Conservation (phyloP, 2,888 invertebrate species). For the Drosophila ustulata region DNA sequence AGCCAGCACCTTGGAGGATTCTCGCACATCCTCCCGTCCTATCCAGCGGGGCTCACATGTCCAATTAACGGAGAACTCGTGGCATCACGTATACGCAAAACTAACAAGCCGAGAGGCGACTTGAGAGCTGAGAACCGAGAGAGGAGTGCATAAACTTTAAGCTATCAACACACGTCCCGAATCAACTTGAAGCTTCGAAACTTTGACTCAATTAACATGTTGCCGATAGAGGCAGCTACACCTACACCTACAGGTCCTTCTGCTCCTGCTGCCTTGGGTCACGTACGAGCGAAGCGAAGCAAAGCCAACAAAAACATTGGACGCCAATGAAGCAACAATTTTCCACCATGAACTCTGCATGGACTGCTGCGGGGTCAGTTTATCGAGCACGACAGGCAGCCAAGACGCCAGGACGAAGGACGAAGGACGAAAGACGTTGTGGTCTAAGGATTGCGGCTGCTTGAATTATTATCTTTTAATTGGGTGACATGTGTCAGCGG, state of each 20-base stretch:
- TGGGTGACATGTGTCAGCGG: conserved; percentile 75
- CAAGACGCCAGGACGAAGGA: conserved; percentile 12
- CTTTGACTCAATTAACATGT: conserved; percentile 77
- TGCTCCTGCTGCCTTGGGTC: conserved; percentile 36
- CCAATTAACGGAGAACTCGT: conserved; percentile 61
- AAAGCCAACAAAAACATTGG: conserved; percentile 46
- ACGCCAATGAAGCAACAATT: conserved; percentile 63
- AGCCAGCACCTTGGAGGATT: conserved; percentile 32
- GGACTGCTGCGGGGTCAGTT: conserved; percentile 32
- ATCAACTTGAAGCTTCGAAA: conserved; percentile 41
- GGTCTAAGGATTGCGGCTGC: conserved; percentile 40
- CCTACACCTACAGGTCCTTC: conserved; percentile 5
- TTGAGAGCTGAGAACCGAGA: not conserved
- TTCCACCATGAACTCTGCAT: conserved; percentile 50
- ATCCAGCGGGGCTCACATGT: conserved; percentile 55
- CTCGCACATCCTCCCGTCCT: conserved; percentile 8
- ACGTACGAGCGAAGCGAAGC: conserved; percentile 44
- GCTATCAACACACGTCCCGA: conserved; percentile 68
- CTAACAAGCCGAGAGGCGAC: conserved; percentile 49
- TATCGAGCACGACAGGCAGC: not conserved
- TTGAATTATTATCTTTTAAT: conserved; percentile 76
- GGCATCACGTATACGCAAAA: conserved; percentile 67
- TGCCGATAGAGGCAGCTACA: conserved; percentile 21
- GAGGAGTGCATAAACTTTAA: conserved; percentile 51
- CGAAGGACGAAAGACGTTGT: not conserved